These are phyloP conservation scores for Anthoscopus minutus DNA, from an alignment of 2,113 vertebrate genomes.

Conservation along the genomic window DNA sequence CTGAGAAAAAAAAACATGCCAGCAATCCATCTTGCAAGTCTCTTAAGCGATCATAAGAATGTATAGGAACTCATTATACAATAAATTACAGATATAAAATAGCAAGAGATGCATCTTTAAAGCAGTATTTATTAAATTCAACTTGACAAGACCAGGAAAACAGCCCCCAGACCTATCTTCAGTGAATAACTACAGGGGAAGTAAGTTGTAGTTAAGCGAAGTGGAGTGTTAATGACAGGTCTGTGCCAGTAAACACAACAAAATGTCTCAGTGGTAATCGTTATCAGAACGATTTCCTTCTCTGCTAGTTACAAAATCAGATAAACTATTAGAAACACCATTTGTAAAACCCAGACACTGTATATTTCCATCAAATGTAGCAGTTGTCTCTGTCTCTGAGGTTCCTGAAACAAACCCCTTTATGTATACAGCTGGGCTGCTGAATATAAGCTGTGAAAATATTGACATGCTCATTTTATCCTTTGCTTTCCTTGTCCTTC, in stretches of 20 bases:
- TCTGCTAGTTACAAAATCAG: neutral
- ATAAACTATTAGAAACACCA: neutral
- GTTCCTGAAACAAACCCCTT: neutral
- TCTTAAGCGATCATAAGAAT: slow-evolving; percentile 7
- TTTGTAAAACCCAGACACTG: neutral
- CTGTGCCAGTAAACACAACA: neutral
- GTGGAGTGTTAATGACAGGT: slow-evolving; percentile 10
- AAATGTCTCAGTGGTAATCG: neutral
- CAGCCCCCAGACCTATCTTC: neutral
- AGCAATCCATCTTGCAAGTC: neutral
- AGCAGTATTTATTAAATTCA: slow-evolving; percentile 10
- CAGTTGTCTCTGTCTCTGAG: neutral
- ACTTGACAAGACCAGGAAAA: slow-evolving; percentile 7
- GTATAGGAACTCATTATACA: neutral
- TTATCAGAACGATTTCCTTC: slow-evolving; percentile 12
- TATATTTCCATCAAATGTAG: neutral
- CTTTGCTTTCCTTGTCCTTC: neutral
- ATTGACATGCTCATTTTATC: neutral
- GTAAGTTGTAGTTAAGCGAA: neutral
- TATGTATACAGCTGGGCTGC: neutral
- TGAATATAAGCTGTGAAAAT: slow-evolving; percentile 17
- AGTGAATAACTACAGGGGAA: neutral
- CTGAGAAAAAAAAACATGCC: neutral
- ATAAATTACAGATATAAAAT: slow-evolving; percentile 52
- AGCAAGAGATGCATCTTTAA: slow-evolving; percentile 46